Evolutionary conservation across 92 coral and sea anemone genomes (phyloP).

Genomic region (Ricordea florida): DNA sequence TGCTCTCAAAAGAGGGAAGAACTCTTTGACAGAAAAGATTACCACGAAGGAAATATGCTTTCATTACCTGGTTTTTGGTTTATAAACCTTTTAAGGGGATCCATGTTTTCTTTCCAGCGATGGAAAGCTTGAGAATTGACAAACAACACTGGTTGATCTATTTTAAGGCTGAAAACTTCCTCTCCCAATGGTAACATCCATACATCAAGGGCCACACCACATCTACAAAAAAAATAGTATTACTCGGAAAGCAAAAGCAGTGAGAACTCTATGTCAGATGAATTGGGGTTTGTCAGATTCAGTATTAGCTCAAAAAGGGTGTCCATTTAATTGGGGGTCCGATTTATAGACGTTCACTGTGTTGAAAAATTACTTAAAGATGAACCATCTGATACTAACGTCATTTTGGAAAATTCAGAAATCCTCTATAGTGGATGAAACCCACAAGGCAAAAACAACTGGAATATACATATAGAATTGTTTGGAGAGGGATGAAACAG

Average conservation of each 20-base stretch:
- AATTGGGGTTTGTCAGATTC: no score
- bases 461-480: no score
- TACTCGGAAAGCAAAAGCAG: neutral
- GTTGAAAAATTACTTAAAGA: neutral
- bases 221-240: slow-evolving; percentile 28
- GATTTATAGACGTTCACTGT: neutral
- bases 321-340: no score
- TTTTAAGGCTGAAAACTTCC: slow-evolving; percentile 60
- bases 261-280: no score
- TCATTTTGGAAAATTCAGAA: no score
- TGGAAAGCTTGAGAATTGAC: slow-evolving; percentile 88
- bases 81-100: slow-evolving; percentile 69
- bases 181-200: slow-evolving; percentile 97
- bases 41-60: neutral
- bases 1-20: neutral
- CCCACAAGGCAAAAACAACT: no score
- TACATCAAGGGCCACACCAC: slow-evolving; percentile 92
- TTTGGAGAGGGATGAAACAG: no score
- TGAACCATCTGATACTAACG: no score
- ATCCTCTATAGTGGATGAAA: no score
- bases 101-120: slow-evolving; percentile 84
- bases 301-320: no score
- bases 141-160: slow-evolving; percentile 83
- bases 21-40: neutral
- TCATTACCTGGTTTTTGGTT: slow-evolving; percentile 69